Conservation (phyloP, 2,888 invertebrate species). For the Sceliomorpha sp. region DNA sequence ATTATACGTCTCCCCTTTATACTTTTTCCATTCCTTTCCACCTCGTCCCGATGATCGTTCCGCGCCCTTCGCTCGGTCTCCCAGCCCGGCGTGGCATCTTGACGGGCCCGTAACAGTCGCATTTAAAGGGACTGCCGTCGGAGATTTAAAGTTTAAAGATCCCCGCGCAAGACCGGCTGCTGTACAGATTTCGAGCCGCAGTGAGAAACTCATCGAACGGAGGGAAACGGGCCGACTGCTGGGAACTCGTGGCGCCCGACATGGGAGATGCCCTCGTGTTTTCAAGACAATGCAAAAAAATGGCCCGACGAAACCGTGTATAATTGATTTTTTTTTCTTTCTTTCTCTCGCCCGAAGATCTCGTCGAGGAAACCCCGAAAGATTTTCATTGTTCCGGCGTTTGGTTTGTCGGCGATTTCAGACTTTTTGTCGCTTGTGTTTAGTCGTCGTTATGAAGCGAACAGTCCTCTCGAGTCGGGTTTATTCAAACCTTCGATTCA, state of each 20-base stretch:
- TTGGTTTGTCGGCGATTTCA: neutral
- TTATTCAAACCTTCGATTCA: no score
- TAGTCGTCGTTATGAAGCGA: no score
- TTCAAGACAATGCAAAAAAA: constrained; percentile 33
- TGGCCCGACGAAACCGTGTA: constrained; percentile 13
- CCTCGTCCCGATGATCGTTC: constrained; percentile 39
- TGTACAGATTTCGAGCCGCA: constrained; percentile 9
- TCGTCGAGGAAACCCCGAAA: no score
- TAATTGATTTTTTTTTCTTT: constrained; percentile 8
- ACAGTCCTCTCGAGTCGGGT: no score
- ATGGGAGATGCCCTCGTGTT: constrained; percentile 27
- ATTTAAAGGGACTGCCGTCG: constrained; percentile 44
- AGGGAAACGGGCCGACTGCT: neutral
- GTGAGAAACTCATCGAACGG: no score
- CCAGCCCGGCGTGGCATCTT: constrained; percentile 33
- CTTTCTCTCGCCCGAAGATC: no score
- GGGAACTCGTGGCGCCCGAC: constrained; percentile 9
- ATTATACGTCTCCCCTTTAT: constrained; percentile 24
- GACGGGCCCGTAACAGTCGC: constrained; percentile 32
- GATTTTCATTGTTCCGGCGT: no score
- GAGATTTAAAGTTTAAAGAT: constrained; percentile 72
- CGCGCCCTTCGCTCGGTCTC: constrained; percentile 38
- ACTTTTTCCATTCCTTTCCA: constrained; percentile 22
- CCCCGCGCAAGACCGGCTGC: constrained; percentile 37
- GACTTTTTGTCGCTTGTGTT: no score